Conservation (phyloP, 1,140 invertebrate species). For the Vanessa tameamea region DNA sequence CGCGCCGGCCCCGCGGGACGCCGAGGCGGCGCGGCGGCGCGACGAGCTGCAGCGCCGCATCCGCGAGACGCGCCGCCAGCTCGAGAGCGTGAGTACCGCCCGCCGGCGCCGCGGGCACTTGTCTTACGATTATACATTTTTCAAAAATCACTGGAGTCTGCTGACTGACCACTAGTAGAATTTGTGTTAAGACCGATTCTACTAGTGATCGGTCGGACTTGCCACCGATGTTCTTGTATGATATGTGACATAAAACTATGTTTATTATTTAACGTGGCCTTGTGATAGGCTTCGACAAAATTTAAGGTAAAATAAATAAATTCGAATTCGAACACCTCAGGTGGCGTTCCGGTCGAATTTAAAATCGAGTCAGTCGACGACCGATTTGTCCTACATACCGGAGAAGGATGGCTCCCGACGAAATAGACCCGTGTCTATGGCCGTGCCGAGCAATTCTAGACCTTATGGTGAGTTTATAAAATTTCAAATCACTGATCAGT, state of each 20-base stretch:
- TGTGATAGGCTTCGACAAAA: too few species aligned
- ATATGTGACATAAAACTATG: too few species aligned
- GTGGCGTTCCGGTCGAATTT: slow-evolving; percentile 79
- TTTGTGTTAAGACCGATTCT: too few species aligned
- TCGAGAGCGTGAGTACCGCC: slow-evolving; percentile 89
- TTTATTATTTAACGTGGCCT: too few species aligned
- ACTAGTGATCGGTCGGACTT: too few species aligned
- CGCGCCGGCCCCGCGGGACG: slow-evolving; percentile 76
- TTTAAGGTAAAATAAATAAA: not conserved
- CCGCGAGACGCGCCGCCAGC: slow-evolving; percentile 91
- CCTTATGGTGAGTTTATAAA: slow-evolving; percentile 57
- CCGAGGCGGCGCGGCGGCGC: slow-evolving; percentile 86
- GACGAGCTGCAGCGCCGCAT: slow-evolving; percentile 92
- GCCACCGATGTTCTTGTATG: too few species aligned
- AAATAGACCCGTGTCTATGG: slow-evolving; percentile 67
- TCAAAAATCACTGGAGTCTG: too few species aligned
- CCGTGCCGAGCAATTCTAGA: slow-evolving; percentile 64
- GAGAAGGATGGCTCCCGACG: slow-evolving; percentile 66
- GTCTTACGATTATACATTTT: too few species aligned
- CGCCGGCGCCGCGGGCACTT: too few species aligned
- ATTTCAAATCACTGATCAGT: not conserved
- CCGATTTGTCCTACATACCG: slow-evolving; percentile 76
- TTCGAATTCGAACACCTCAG: slow-evolving; percentile 39
- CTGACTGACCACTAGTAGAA: too few species aligned
- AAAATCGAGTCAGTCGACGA: slow-evolving; percentile 88